phyloP scores from a whole-genome alignment of 2,888 invertebrate species.

The Norana najaformis region DNA sequence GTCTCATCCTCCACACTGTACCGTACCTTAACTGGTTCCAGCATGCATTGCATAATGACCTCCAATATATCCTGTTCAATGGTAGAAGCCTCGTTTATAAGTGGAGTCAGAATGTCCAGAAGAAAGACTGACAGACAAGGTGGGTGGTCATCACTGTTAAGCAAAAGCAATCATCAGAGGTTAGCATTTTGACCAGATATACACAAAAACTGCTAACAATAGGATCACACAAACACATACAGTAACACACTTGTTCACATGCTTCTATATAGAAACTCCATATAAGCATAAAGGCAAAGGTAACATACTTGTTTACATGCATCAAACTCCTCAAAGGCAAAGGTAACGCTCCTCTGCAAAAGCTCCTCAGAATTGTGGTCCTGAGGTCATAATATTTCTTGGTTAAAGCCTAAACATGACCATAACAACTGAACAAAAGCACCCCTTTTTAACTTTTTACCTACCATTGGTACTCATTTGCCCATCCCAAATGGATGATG shows the following conservation, averaged over 20 bases:
- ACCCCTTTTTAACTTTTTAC: background rate
- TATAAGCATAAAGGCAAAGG: too few relatives aligned
- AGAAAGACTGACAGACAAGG: conserved; percentile 94
- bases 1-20: background rate
- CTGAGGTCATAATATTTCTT: background rate
- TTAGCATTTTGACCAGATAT: background rate
- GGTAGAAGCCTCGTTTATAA: conserved; percentile 92
- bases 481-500: background rate
- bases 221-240: background rate
- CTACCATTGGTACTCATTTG: background rate
- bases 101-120: conserved; percentile 89
- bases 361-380: background rate
- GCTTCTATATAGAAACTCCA: background rate
- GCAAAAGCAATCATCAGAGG: conserved; percentile 1
- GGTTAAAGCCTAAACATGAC: background rate
- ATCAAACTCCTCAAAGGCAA: too few relatives aligned
- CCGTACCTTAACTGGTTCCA: conserved; percentile 75
- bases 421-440: background rate
- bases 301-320: background rate
- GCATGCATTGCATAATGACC: conserved; percentile 87
- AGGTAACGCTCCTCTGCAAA: too few relatives aligned
- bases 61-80: conserved; percentile 91
- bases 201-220: background rate
- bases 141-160: conserved; percentile 85
- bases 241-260: background rate